These are phyloP conservation scores for Ammodytes dubius DNA, from an alignment of 2,113 vertebrate genomes.

Conservation along the genomic window DNA sequence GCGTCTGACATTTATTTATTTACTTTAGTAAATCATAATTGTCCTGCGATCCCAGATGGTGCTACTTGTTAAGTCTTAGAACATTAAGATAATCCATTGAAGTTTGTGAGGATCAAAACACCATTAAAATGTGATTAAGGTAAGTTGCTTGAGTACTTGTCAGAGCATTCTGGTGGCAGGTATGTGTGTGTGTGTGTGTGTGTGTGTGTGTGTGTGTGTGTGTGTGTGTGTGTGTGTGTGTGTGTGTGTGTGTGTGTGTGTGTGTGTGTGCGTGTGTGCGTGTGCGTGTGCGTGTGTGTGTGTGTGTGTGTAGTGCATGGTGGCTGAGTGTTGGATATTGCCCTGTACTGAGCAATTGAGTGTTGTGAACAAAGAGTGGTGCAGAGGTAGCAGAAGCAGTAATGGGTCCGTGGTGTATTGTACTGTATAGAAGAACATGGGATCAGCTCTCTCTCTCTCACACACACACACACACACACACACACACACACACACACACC, in stretches of 20 bases:
- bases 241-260: conserved; percentile 2
- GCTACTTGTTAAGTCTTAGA: neutral
- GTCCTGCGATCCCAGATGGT: conserved; percentile 7
- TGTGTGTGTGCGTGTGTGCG: neutral
- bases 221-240: neutral
- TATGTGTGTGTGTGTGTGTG: neutral
- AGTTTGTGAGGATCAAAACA: neutral
- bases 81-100: neutral
- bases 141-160: neutral
- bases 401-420: conserved; percentile 18
- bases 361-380: conserved; percentile 29
- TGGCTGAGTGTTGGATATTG: conserved; percentile 11
- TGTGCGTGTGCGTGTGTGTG: neutral
- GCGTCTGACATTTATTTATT: neutral
- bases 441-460: conserved; percentile 20
- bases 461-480: too few species aligned
- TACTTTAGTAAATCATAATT: neutral
- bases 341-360: conserved; percentile 12
- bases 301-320: neutral
- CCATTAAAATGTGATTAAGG: neutral
- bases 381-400: conserved; percentile 22
- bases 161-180: neutral
- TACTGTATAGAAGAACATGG: neutral
- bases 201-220: conserved; percentile 1
- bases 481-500: too few species aligned